phyloP scores from a whole-genome alignment of 1,140 invertebrate species.

The Capitella teleta region DNA sequence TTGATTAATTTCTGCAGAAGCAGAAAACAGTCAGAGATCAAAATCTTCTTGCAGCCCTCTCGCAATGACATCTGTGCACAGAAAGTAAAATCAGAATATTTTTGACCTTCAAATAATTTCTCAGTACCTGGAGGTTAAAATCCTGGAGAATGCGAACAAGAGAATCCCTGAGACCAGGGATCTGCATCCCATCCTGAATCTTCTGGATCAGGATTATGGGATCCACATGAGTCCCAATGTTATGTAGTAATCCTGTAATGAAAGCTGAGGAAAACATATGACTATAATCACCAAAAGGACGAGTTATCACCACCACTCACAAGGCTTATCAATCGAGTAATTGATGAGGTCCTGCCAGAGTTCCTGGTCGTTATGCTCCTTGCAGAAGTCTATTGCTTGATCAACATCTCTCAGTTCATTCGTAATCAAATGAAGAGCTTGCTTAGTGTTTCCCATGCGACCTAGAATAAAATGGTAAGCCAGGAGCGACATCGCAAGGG shows the following conservation, averaged over 20 bases:
- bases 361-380: constrained; percentile 79
- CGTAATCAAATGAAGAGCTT: constrained; percentile 83
- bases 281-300: neutral
- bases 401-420: constrained; percentile 75
- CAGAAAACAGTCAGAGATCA: constrained; percentile 78
- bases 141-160: constrained; percentile 91
- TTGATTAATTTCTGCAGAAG: constrained; percentile 69
- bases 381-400: constrained; percentile 91
- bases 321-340: constrained; percentile 75
- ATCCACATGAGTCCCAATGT: constrained; percentile 80
- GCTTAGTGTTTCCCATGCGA: constrained; percentile 80
- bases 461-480: constrained; percentile 37
- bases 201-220: constrained; percentile 72
- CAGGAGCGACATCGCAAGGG: neutral
- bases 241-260: constrained; percentile 63
- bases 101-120: neutral
- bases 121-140: constrained; percentile 71
- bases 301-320: constrained; percentile 40
- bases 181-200: constrained; percentile 70
- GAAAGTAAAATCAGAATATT: constrained; percentile 3
- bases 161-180: constrained; percentile 78
- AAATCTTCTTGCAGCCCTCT: constrained; percentile 76
- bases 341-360: constrained; percentile 89
- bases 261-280: constrained; percentile 47
- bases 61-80: constrained; percentile 61